These are phyloP conservation scores for Melitaea athalia DNA, from an alignment of 2,888 invertebrate genomes.

Conservation along the genomic window DNA sequence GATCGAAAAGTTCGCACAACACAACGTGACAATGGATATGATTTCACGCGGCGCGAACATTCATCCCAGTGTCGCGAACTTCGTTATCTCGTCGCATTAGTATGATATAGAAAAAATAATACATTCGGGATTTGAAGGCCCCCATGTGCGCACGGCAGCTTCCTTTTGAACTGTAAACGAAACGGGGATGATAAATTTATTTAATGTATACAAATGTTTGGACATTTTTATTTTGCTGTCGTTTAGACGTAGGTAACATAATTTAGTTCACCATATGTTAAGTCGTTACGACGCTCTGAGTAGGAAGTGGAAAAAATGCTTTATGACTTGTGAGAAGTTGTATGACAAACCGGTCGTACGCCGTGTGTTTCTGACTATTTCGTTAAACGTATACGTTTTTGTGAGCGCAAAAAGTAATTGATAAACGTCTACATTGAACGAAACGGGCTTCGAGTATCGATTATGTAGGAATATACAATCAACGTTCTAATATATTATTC, in stretches of 20 bases:
- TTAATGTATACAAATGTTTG: slow-evolving; percentile 83
- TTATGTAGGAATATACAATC: slow-evolving; percentile 36
- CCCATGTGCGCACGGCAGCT: slow-evolving; percentile 79
- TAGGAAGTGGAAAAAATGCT: slow-evolving; percentile 80
- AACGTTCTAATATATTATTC: slow-evolving; percentile 12
- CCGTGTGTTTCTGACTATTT: slow-evolving; percentile 55
- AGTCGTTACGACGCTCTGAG: slow-evolving; percentile 70
- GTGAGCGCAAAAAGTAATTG: slow-evolving; percentile 55
- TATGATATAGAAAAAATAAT: slow-evolving; percentile 80
- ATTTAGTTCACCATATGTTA: slow-evolving; percentile 81
- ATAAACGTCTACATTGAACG: slow-evolving; percentile 56
- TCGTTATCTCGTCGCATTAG: slow-evolving; percentile 76
- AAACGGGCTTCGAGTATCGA: slow-evolving; percentile 51
- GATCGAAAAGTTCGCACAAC: slow-evolving; percentile 45
- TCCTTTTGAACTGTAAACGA: slow-evolving; percentile 71
- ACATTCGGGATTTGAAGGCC: slow-evolving; percentile 78
- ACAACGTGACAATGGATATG: slow-evolving; percentile 71
- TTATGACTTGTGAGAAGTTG: slow-evolving; percentile 75
- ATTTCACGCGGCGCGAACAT: slow-evolving; percentile 82
- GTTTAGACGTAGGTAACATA: slow-evolving; percentile 74
- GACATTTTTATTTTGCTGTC: slow-evolving; percentile 82
- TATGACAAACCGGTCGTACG: slow-evolving; percentile 67
- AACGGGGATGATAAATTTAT: slow-evolving; percentile 80
- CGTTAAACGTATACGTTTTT: slow-evolving; percentile 55
- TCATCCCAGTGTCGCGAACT: slow-evolving; percentile 78